phyloP scores from a whole-genome alignment of 1,140 invertebrate species.

The Temnothorax nylanderi region DNA sequence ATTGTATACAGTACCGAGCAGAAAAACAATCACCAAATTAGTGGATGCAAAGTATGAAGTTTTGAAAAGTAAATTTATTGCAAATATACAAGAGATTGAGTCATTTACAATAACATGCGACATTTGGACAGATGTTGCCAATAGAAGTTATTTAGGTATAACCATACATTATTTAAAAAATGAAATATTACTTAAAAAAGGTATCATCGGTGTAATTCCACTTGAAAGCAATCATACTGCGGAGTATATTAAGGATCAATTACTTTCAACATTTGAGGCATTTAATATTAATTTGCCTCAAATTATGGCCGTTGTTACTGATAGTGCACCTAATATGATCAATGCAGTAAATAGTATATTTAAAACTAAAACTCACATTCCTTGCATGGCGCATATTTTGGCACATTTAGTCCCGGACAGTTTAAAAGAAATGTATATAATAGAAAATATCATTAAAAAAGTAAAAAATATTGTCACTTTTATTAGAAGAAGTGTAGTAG shows the following conservation, averaged over 20 bases:
- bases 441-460: not conserved
- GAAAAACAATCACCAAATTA: not conserved
- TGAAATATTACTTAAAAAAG: not conserved
- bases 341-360: not conserved
- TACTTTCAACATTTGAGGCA: not conserved
- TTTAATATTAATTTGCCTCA: not conserved
- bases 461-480: not conserved
- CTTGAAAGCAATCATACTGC: not conserved
- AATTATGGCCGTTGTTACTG: not conserved
- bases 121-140: constrained; percentile 12
- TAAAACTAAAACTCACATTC: not conserved
- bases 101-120: not conserved
- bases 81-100: not conserved
- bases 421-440: not conserved
- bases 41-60: not conserved
- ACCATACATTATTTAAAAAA: constrained; percentile 16
- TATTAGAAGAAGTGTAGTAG: not conserved
- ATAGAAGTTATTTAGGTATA: constrained; percentile 11
- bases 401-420: constrained; percentile 1
- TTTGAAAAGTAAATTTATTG: not conserved
- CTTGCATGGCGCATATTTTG: constrained; percentile 12
- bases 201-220: not conserved
- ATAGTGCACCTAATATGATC: constrained; percentile 9
- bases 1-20: not conserved
- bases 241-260: constrained; percentile 17